Evolutionary conservation across 1,140 invertebrate genomes (phyloP).

Genomic region (Aphis gossypii): DNA sequence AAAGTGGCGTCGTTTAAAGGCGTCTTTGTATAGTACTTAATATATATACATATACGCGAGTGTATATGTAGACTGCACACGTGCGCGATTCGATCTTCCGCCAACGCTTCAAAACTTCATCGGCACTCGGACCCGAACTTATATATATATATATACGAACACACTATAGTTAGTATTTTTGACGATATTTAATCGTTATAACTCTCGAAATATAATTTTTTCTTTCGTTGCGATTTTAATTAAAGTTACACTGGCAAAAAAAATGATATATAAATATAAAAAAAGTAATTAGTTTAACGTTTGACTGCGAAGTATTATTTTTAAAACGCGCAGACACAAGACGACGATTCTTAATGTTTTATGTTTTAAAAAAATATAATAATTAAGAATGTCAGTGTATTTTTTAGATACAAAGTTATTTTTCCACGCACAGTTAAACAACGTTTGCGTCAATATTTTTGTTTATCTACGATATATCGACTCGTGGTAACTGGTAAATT

Average conservation of each 20-base stretch:
- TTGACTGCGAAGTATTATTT: conserved; percentile 6
- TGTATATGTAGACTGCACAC: neutral
- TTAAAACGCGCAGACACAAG: neutral
- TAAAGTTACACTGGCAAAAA: neutral
- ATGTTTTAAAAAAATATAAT: neutral
- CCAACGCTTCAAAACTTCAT: neutral
- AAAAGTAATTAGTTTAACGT: neutral
- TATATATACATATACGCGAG: neutral
- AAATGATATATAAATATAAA: neutral
- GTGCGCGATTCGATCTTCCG: neutral
- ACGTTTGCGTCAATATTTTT: neutral
- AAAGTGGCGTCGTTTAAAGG: neutral
- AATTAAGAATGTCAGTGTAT: neutral
- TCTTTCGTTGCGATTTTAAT: neutral
- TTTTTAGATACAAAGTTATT: neutral
- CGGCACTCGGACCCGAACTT: neutral
- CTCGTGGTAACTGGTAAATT: neutral
- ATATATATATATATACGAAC: neutral
- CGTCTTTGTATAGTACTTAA: neutral
- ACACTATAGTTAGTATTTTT: neutral
- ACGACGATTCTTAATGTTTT: neutral
- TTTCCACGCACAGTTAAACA: neutral
- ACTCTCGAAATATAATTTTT: neutral
- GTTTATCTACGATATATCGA: neutral
- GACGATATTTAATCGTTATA: neutral